A percentile compares a stretch with the other conserved stretches of the same genome.
Evolutionary conservation across 2,888 invertebrate species (phyloP).

Genomic region (Magallana nippona): DNA sequence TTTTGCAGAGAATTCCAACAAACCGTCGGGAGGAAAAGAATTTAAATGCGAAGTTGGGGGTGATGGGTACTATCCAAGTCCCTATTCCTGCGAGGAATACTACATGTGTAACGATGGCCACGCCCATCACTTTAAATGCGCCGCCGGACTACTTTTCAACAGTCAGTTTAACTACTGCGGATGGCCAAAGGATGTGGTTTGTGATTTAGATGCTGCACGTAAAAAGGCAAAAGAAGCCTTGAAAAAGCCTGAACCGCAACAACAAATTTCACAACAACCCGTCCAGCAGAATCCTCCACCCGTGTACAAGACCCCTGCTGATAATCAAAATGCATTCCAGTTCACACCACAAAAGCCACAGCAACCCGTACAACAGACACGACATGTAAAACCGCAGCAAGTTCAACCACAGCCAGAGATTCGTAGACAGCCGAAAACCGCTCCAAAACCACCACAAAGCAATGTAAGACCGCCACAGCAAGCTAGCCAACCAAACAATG

Average conservation of each 20-base stretch:
- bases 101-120: conserved; percentile 64
- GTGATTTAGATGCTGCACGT: conserved; percentile 36
- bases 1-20: not conserved
- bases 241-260: not conserved
- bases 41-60: conserved; percentile 58
- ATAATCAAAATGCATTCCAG: conserved; percentile 8
- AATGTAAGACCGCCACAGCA: not conserved
- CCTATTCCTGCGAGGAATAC: conserved; percentile 61
- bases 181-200: conserved; percentile 65
- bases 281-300: not conserved
- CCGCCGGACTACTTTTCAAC: conserved; percentile 64
- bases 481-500: not conserved
- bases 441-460: not conserved
- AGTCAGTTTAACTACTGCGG: conserved; percentile 63
- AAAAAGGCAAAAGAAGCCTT: not conserved
- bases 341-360: not conserved
- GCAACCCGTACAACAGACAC: not conserved
- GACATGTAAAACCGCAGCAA: not conserved
- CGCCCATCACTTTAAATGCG: conserved; percentile 66
- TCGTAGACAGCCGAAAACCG: not conserved
- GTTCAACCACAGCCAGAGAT: not conserved
- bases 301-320: not conserved
- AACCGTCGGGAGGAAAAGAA: conserved; percentile 45
- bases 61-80: conserved; percentile 64
- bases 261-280: not conserved